phyloP scores from a whole-genome alignment of 1,140 invertebrate genomes.

The Nautilus pompilius region DNA sequence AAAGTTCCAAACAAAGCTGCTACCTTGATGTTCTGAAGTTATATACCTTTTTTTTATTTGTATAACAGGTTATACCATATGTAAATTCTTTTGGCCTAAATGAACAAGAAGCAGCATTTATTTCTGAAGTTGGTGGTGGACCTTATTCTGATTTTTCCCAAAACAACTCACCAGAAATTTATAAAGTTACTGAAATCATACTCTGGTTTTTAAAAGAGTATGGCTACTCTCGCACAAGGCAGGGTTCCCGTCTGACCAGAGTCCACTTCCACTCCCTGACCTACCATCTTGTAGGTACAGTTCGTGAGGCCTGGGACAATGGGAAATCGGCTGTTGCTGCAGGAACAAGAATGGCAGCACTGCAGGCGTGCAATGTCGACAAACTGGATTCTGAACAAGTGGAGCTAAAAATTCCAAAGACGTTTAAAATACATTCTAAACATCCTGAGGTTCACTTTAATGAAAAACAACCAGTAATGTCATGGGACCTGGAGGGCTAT shows the following conservation, averaged over 20 bases:
- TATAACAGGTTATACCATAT: conserved; percentile 52
- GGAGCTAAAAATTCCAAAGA: conserved; percentile 49
- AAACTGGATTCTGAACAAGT: conserved; percentile 35
- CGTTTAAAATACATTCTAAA: conserved; percentile 49
- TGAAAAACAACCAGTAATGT: conserved; percentile 43
- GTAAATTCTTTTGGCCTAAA: conserved; percentile 55
- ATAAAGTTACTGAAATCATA: conserved; percentile 56
- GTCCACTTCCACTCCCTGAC: conserved; percentile 59
- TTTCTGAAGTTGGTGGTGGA: conserved; percentile 49
- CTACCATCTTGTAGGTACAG: conserved; percentile 55
- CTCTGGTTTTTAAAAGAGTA: conserved; percentile 53
- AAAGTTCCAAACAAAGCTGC: too few species aligned
- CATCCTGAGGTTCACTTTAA: conserved; percentile 42
- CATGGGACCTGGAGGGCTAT: conserved; percentile 50
- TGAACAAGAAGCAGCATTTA: conserved; percentile 56
- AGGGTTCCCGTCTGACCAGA: conserved; percentile 48
- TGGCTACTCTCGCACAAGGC: conserved; percentile 45
- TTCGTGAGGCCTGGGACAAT: conserved; percentile 52
- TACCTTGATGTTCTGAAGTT: too few species aligned
- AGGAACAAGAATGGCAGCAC: conserved; percentile 53
- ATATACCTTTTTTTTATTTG: too few species aligned
- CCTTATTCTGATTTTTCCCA: conserved; percentile 44
- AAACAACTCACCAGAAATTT: conserved; percentile 39
- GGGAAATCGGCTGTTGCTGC: conserved; percentile 52
- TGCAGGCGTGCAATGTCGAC: conserved; percentile 55